Base-by-base conservation (phyloP, 2,888 invertebrate genomes). In the Euphydryas editha region DNA sequence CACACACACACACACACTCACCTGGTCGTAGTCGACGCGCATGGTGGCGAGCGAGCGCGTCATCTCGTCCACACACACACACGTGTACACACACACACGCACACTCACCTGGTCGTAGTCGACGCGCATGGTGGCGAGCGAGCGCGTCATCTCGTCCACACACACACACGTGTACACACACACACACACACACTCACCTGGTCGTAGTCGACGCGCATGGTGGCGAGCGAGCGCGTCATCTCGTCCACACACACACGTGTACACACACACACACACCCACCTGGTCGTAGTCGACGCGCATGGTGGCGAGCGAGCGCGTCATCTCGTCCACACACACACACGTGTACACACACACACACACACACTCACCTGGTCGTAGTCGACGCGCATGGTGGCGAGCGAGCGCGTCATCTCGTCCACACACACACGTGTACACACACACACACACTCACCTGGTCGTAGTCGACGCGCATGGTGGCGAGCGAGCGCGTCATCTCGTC, bases 381-480 rank as follows among this genome's bases (percentile, higher is more conserved):
- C 99, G 10, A 99, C 99, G 62, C 99, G 94, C 99, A 99, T 99
- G 59, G 99, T 98, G 54, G 99, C 99, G 73, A 99, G 91, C 0
- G 99, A 99, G 72, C 98, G 95, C 1, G 98, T 99, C 99, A 99
- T 99, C 92, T 99, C 99, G 87, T 99, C 99, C 91, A n/a, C n/a
- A n/a, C n/a, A n/a, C n/a, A n/a, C n/a, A n/a, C n/a, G n/a, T n/a
- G n/a, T n/a, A 24, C 24, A 24, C 24, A 24, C 24, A 24, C 24
- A 24, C 24, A 4, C 2, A 4, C 24, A 4, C 51, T 7, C 69
- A 95, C 95, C 93, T 97, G 97, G 87, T 99, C 99, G 85, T 98
- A 98, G 87, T 99, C 99, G 10, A 99, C 99, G 62, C 99, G 94
- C 99, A 99, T 99, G 59, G 99, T 98, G 54, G 99, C 99, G 73